A percentile compares a stretch with the other conserved stretches of the same genome.
These are phyloP conservation scores for Teleogryllus occipitalis DNA, from an alignment of 1,140 invertebrate species.

Conservation along the genomic window DNA sequence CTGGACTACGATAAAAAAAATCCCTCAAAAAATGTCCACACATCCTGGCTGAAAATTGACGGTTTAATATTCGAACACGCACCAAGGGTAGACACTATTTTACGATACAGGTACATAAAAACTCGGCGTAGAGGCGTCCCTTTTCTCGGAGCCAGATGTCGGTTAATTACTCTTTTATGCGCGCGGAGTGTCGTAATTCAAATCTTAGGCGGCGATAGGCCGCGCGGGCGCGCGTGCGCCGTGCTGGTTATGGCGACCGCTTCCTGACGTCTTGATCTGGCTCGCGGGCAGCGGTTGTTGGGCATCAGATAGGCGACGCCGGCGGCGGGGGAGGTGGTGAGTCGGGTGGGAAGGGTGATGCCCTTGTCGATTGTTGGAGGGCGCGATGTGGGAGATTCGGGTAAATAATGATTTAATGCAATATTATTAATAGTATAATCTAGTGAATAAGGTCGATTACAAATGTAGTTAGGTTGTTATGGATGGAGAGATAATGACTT, in stretches of 20 bases:
- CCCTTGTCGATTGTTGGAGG: too few relatives aligned
- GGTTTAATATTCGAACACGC: background rate
- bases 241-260: background rate
- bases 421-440: too few relatives aligned
- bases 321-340: background rate
- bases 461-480: too few relatives aligned
- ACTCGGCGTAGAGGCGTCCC: background rate
- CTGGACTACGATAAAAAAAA: background rate
- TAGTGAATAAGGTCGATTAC: too few relatives aligned
- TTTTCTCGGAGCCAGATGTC: background rate
- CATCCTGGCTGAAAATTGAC: constrained; percentile 3
- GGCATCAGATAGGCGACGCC: background rate
- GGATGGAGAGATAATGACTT: too few relatives aligned
- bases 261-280: constrained; percentile 3
- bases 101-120: background rate
- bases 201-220: background rate
- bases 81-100: background rate
- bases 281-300: background rate
- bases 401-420: too few relatives aligned
- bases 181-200: background rate
- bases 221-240: background rate
- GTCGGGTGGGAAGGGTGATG: background rate
- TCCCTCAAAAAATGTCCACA: constrained; percentile 4
- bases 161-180: constrained; percentile 1
- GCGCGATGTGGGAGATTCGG: too few relatives aligned